Conservation (phyloP, 2,797 vertebrate species). For the Phrynocephalus forsythii region DNA sequence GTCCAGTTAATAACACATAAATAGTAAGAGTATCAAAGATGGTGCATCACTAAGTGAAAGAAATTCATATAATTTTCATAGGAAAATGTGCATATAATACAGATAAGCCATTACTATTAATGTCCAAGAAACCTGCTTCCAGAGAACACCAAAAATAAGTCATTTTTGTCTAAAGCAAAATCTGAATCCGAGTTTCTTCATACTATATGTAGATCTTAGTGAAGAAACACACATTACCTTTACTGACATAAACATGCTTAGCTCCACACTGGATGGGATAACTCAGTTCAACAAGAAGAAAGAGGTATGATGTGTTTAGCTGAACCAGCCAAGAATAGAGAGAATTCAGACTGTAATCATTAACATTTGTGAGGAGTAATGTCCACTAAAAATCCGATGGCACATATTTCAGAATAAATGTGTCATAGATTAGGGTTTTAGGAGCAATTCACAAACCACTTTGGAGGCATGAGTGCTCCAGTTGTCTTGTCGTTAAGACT, state of each 20-base stretch:
- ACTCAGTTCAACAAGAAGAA: not conserved
- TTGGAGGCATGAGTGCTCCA: not conserved
- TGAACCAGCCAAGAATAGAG: not conserved
- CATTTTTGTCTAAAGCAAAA: conserved; percentile 34
- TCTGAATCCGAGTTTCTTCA: conserved; percentile 53
- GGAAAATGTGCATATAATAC: not conserved
- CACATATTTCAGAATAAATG: not conserved
- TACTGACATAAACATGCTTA: not conserved
- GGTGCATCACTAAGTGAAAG: not conserved
- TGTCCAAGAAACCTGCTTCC: conserved; percentile 27
- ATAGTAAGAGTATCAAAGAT: too few relatives aligned
- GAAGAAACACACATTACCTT: not conserved
- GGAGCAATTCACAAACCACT: not conserved
- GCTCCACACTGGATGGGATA: not conserved
- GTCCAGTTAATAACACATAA: too few relatives aligned
- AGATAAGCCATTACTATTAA: not conserved
- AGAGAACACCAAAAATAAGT: conserved; percentile 54
- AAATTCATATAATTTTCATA: too few relatives aligned
- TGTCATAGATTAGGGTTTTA: not conserved
- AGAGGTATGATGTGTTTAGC: not conserved
- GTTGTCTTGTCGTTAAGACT: not conserved
- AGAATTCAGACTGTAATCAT: not conserved
- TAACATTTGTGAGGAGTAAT: not conserved
- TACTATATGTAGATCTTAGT: conserved; percentile 17
- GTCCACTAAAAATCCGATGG: not conserved